Base-by-base conservation (phyloP, 2,888 invertebrate species). In the Macrosoma leucophasiata region DNA sequence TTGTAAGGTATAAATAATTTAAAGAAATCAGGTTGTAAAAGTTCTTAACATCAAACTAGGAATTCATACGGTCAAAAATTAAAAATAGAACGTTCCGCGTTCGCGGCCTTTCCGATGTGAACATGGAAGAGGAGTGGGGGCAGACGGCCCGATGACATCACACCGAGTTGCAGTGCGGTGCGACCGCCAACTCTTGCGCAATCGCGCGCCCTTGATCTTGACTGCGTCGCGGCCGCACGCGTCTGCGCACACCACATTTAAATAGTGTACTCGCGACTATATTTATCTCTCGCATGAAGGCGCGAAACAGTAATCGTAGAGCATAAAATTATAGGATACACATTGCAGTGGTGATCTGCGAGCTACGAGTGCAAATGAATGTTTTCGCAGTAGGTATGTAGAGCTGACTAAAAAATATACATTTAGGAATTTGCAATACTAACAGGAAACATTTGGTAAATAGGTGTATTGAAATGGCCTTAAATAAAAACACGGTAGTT, bases 141-240 rank as follows among this genome's bases (percentile, higher is more conserved):
- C 62, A 70, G 71, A 68, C 72, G 68, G 59, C 53, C 39, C 64
- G 78, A 79, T 82, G 82, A 82, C 81, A 81, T 82, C 82, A 82
- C 79, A 73, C 52, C 39, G 58, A 58, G 68, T 62, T 77, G 79
- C 81, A 78, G 73, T 59, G 70, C 70, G 68, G 65, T 67, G 73
- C 74, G 75, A 68, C 74, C 70, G 82, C 79, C 81, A 81, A 76
- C 74, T 75, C 72, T 84, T 82, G 75, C 82, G 84, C 79, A 84
- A 84, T 78, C 79, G 68, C 54, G 56, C 69, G 84, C 77, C 84
- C 84, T 84, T 84, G 84, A 84, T 84, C 84, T 84, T 84, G 84
- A 84, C 84, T 84, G 84, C 81, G 82, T 74, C 74, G 76, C 71
- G 73, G 69, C 64, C 71, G 71, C 66, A 73, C 75, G 77, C 79